Base-by-base conservation (phyloP, 2,888 invertebrate genomes). In the Eueremaeus valkanovi region DNA sequence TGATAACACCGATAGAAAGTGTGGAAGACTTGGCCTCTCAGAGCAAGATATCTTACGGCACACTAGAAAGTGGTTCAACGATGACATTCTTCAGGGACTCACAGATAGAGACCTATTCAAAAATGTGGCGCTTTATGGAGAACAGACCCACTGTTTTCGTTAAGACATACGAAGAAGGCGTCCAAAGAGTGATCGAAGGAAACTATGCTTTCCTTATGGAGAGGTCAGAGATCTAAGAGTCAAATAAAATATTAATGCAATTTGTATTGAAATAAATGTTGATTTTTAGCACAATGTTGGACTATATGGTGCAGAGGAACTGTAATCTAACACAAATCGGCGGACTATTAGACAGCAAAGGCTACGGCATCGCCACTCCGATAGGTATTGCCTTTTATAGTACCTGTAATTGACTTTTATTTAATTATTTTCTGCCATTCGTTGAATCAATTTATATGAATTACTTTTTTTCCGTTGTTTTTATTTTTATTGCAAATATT, bases 161-260 rank as follows among this genome's bases (percentile, higher is more conserved):
- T 0, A 88, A 90, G 72, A 90, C 90, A 0, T 95, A 95, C 83
- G 92, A 93, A 79, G 94, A 95, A 80, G 98, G 97, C 0, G 92
- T 96, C 29, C 87, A 89, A 80, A 86, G 91, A 70, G 96, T 96
- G 0, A 85, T 93, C 66, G 88, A 88, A 73, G 95, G 92, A 0
- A 92, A 95, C 84, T 99, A 97, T 84, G 98, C 98, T 0, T 98
- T 95, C 83, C 87, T 99, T 29, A 96, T 97, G 92, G 98, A 98
- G 85, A 72, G 63, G 63, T 70, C 5, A 40, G 70, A 2, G 5
- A 31, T 21, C 9, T 29, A 55, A 16, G 1, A n/a, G 27, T 49
- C 9, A 27, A 36, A 55, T 31, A 8, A 36, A n/a, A 16, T 29
- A 51, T 18, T 29, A n/a, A 55, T 55, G 31, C 8, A 42, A 45